Evolutionary conservation across 2,113 vertebrate genomes (phyloP).

Genomic region (Felis chaus): DNA sequence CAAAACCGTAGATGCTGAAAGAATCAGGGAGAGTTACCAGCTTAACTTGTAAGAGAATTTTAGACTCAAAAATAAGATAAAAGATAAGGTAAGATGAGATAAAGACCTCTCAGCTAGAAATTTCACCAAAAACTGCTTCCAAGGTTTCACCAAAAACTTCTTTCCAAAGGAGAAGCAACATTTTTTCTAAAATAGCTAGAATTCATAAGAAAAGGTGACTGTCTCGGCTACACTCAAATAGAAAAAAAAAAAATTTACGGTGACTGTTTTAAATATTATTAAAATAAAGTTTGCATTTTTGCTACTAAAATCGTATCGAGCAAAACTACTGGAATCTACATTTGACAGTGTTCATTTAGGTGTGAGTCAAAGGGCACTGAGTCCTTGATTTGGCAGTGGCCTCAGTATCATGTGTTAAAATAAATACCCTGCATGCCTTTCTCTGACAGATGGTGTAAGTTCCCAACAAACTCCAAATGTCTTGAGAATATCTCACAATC

Average conservation of each 20-base stretch:
- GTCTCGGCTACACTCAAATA: background rate
- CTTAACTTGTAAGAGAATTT: background rate
- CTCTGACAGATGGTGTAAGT: conserved; percentile 48
- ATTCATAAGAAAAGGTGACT: background rate
- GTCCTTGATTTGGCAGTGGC: background rate
- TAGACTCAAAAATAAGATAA: background rate
- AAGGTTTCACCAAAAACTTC: background rate
- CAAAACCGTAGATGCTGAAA: background rate
- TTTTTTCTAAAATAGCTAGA: background rate
- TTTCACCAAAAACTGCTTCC: conserved; percentile 44
- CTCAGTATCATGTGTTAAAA: conserved; percentile 9
- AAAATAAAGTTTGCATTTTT: conserved; percentile 33
- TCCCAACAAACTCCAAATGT: conserved; percentile 33
- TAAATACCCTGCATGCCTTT: conserved; percentile 44
- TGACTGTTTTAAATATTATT: background rate
- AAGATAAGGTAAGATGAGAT: background rate
- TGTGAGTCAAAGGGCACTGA: background rate
- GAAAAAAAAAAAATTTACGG: background rate
- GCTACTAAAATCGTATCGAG: background rate
- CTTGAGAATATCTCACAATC: conserved; percentile 17
- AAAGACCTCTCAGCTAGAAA: background rate
- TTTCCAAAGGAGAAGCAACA: background rate
- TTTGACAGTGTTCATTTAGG: background rate
- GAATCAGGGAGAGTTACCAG: background rate
- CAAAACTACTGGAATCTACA: background rate